phyloP scores from a whole-genome alignment of 2,888 invertebrate species.

The Agrochola lychnidis region DNA sequence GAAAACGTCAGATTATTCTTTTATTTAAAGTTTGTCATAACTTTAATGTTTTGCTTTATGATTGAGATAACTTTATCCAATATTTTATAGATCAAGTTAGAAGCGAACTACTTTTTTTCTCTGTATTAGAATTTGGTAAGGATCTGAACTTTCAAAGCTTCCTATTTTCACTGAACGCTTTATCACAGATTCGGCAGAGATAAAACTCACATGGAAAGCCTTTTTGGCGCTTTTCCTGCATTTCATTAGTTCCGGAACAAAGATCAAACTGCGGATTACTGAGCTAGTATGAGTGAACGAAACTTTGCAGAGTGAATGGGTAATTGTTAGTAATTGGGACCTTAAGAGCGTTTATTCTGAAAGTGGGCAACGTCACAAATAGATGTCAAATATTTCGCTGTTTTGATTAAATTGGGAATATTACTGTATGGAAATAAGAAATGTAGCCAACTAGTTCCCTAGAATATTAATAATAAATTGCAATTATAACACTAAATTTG shows the following conservation, averaged over 20 bases:
- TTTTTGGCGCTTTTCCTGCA: slow-evolving; percentile 2
- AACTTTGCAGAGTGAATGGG: not conserved
- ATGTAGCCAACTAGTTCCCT: too few relatives aligned
- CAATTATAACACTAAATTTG: too few relatives aligned
- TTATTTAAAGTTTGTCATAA: not conserved
- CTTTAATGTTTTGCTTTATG: not conserved
- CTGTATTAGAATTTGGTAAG: not conserved
- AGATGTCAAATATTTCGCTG: too few relatives aligned
- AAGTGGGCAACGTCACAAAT: too few relatives aligned
- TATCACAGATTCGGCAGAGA: slow-evolving; percentile 7
- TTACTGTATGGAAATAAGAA: too few relatives aligned
- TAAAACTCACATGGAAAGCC: not conserved
- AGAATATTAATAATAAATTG: too few relatives aligned
- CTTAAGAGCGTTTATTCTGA: too few relatives aligned
- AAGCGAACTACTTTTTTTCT: not conserved
- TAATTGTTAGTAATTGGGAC: not conserved
- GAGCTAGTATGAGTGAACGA: not conserved
- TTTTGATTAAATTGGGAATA: too few relatives aligned
- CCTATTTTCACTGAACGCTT: not conserved
- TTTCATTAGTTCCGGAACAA: not conserved
- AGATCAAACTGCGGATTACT: slow-evolving; percentile 1
- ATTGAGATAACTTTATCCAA: not conserved
- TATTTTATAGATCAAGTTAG: not conserved
- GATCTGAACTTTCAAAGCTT: not conserved
- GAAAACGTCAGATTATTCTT: not conserved